Evolutionary conservation across 2,888 invertebrate species (phyloP).

Genomic region (Pinctada fucata): DNA sequence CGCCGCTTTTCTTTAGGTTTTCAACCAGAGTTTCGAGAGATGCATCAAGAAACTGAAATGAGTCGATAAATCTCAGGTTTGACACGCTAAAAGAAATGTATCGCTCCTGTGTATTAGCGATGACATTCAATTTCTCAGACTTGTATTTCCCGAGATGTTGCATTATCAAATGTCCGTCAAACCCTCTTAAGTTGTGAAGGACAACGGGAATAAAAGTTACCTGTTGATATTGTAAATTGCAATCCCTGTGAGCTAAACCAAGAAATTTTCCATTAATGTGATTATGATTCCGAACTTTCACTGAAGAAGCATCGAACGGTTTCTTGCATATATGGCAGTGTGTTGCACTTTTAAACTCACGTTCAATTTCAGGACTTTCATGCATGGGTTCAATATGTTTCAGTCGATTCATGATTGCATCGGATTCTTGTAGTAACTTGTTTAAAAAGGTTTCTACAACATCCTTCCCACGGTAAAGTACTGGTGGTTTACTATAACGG

Average conservation of each 20-base stretch:
- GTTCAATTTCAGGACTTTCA: conserved; percentile 17
- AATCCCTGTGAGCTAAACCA: conserved; percentile 24
- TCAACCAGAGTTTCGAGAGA: conserved; percentile 1
- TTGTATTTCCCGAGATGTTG: conserved; percentile 23
- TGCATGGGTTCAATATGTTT: conserved; percentile 31
- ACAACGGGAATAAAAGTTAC: conserved; percentile 27
- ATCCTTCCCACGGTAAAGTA: conserved; percentile 35
- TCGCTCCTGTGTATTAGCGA: conserved; percentile 29
- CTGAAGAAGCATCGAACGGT: conserved; percentile 8
- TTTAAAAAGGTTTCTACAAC: conserved; percentile 32
- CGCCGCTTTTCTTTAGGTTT: conserved; percentile 15
- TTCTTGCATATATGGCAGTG: conserved; percentile 35
- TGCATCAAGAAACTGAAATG: not conserved
- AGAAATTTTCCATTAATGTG: conserved; percentile 25
- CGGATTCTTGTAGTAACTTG: conserved; percentile 33
- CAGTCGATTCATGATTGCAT: conserved; percentile 32
- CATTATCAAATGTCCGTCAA: conserved; percentile 32
- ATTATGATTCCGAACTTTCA: conserved; percentile 26
- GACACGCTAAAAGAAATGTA: conserved; percentile 23
- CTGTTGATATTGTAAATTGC: conserved; percentile 26
- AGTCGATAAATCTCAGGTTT: not conserved
- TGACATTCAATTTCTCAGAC: conserved; percentile 11
- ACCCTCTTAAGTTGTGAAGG: conserved; percentile 31
- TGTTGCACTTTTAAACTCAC: conserved; percentile 13
- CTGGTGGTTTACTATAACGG: conserved; percentile 35